Evolutionary conservation across 2,888 invertebrate species (phyloP).

Genomic region (Andrena haemorrhoa): DNA sequence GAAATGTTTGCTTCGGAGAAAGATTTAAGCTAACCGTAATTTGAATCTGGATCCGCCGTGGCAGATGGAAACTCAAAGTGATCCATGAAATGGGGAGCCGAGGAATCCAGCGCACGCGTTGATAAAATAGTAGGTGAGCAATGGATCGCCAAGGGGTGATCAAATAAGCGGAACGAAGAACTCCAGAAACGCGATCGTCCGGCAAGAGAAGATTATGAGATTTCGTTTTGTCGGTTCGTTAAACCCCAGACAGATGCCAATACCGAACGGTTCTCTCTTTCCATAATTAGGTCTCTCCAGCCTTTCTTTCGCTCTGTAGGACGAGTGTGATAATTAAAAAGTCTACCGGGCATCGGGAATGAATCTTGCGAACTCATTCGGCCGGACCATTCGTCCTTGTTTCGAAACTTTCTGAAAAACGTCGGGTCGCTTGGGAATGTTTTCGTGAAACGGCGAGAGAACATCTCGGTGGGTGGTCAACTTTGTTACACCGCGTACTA

Average conservation of each 20-base stretch:
- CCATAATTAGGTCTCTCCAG: constrained; percentile 31
- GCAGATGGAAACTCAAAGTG: neutral
- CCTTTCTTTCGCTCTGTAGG: neutral
- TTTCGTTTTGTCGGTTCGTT: constrained; percentile 36
- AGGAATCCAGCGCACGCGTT: neutral
- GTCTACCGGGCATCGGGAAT: constrained; percentile 11
- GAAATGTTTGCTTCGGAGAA: no score
- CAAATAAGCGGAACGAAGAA: neutral
- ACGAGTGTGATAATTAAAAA: constrained; percentile 37
- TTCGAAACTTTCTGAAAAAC: constrained; percentile 11
- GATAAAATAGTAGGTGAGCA: neutral
- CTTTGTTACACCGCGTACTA: neutral
- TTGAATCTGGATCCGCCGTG: neutral
- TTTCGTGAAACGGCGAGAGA: neutral
- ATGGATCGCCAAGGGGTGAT: neutral
- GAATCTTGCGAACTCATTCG: constrained; percentile 2
- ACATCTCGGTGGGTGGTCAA: constrained; percentile 1
- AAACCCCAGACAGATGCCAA: constrained; percentile 38
- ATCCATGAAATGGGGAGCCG: neutral
- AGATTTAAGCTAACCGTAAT: no score
- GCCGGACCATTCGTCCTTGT: neutral
- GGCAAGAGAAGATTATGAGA: neutral
- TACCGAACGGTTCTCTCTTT: constrained; percentile 24
- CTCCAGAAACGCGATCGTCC: neutral
- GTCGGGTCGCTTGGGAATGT: constrained; percentile 16